phyloP scores from a whole-genome alignment of 2,888 invertebrate species.

The Brenthis ino region DNA sequence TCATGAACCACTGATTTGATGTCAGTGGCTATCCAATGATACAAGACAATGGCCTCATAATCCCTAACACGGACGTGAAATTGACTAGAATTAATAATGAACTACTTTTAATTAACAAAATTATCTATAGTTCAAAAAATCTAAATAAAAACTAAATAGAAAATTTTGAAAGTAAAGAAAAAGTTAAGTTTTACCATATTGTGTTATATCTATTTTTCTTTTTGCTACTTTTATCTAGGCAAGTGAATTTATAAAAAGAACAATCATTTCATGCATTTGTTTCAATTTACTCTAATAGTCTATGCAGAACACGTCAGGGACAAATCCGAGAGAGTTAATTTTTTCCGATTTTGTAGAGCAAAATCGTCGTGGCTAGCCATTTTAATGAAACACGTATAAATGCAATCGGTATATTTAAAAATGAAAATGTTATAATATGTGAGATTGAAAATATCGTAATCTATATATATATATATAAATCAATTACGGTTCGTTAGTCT shows the following conservation, averaged over 20 bases:
- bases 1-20: slow-evolving; percentile 49
- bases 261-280: slow-evolving; percentile 15
- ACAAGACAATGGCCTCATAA: slow-evolving; percentile 36
- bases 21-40: slow-evolving; percentile 41
- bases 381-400: slow-evolving; percentile 1
- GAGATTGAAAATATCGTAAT: too few species aligned
- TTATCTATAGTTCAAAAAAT: not conserved
- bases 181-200: too few species aligned
- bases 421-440: too few species aligned
- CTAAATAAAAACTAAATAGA: not conserved
- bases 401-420: too few species aligned
- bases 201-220: too few species aligned
- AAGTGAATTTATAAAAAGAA: not conserved
- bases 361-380: slow-evolving; percentile 16
- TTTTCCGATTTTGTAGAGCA: slow-evolving; percentile 10
- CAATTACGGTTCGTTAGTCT: too few species aligned
- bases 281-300: slow-evolving; percentile 13
- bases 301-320: slow-evolving; percentile 19
- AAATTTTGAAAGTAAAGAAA: too few species aligned
- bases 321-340: slow-evolving; percentile 16
- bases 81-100: slow-evolving; percentile 9
- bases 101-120: not conserved
- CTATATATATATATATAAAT: too few species aligned
- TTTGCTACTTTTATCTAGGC: too few species aligned
- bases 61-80: slow-evolving; percentile 19